phyloP scores from a whole-genome alignment of 92 coral and sea anemone species.

The Micromussa lordhowensis region DNA sequence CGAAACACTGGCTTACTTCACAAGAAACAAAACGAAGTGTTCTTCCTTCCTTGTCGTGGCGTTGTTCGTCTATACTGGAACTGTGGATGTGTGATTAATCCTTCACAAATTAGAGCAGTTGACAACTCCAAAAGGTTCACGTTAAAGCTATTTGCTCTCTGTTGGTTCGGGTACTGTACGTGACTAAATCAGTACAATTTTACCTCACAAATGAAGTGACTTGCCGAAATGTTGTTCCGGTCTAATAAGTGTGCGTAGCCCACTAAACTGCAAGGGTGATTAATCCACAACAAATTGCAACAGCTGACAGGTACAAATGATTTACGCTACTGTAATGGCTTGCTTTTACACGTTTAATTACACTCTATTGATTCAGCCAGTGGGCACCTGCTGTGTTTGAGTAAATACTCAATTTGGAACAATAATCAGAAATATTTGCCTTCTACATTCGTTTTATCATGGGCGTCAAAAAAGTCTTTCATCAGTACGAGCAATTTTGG shows the following conservation, averaged over 20 bases:
- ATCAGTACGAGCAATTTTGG: no score
- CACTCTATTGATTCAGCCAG: not conserved
- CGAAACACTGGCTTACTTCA: no score
- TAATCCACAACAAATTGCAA: not conserved
- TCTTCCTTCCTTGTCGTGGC: no score
- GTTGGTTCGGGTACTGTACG: no score
- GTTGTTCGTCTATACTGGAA: no score
- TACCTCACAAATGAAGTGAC: not conserved
- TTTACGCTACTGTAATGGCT: not conserved
- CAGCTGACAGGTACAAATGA: not conserved
- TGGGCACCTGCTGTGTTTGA: not conserved
- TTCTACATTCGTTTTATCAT: not conserved
- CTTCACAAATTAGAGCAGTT: no score
- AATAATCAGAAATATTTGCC: not conserved
- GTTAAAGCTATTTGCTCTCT: no score
- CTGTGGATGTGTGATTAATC: no score
- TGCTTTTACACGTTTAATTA: not conserved
- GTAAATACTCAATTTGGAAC: not conserved
- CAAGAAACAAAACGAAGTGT: no score
- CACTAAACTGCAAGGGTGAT: not conserved
- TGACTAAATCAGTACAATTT: not conserved
- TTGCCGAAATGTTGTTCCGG: not conserved
- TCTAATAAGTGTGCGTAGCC: not conserved
- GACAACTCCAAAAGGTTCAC: no score
- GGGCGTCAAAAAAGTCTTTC: not conserved